Evolutionary conservation across 2,888 invertebrate genomes (phyloP).

Genomic region (Autographa gamma): DNA sequence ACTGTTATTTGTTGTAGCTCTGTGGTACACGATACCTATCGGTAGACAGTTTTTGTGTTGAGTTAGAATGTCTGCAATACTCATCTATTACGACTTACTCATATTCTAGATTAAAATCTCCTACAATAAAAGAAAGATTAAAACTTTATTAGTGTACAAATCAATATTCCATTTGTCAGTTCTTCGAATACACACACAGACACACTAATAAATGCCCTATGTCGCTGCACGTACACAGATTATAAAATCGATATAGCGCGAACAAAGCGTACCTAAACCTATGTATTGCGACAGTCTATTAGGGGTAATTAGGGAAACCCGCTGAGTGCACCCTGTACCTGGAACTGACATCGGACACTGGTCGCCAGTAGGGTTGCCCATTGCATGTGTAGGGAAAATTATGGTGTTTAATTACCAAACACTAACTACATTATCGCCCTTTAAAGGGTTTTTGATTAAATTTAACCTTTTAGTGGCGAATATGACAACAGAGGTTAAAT

Average conservation of each 20-base stretch:
- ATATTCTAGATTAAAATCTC: no score
- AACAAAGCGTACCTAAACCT: background rate
- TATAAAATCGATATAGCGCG: slow-evolving; percentile 5
- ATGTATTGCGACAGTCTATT: slow-evolving; percentile 15
- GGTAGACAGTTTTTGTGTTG: slow-evolving; percentile 15
- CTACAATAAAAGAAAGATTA: background rate
- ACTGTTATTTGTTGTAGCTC: slow-evolving; percentile 35
- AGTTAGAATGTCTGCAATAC: background rate
- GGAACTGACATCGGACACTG: slow-evolving; percentile 28
- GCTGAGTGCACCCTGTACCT: slow-evolving; percentile 33
- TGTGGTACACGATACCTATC: slow-evolving; percentile 36
- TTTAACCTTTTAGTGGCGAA: no score
- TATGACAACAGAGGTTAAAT: no score
- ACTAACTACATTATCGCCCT: no score
- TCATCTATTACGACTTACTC: no score
- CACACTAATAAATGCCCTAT: slow-evolving; percentile 3
- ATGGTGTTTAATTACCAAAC: background rate
- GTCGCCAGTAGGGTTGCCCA: slow-evolving; percentile 10
- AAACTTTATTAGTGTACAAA: slow-evolving; percentile 9
- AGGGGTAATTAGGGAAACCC: slow-evolving; percentile 59
- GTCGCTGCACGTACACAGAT: background rate
- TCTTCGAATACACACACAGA: background rate
- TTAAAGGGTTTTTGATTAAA: no score
- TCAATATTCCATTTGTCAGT: background rate
- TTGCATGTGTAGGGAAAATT: slow-evolving; percentile 23